These are phyloP conservation scores for Cetoscarus ocellatus DNA, from an alignment of 2,797 vertebrate species.

Conservation along the genomic window DNA sequence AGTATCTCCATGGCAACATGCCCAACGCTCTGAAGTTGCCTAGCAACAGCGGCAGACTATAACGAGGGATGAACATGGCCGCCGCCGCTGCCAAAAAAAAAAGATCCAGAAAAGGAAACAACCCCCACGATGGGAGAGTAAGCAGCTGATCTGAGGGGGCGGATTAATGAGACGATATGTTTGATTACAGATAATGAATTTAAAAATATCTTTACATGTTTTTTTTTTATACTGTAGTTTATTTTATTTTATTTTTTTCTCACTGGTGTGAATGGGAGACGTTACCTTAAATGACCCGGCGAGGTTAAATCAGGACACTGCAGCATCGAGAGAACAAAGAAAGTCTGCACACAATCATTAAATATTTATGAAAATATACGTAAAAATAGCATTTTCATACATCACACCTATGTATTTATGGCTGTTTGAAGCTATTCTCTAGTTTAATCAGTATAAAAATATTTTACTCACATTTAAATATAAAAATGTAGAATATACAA, in stretches of 20 bases:
- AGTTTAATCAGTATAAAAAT: too few relatives aligned
- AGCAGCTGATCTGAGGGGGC: not conserved
- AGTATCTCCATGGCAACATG: constrained; percentile 62
- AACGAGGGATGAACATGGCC: constrained; percentile 15
- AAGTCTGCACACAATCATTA: not conserved
- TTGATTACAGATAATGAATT: not conserved
- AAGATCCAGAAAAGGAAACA: not conserved
- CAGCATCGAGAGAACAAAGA: not conserved
- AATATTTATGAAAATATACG: not conserved
- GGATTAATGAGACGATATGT: not conserved
- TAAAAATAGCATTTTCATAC: not conserved
- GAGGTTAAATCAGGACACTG: not conserved
- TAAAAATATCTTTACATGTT: too few relatives aligned
- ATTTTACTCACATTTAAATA: too few relatives aligned
- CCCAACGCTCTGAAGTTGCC: constrained; percentile 40
- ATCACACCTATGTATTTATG: not conserved
- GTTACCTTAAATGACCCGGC: not conserved
- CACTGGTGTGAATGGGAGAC: not conserved
- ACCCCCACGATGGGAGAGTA: not conserved
- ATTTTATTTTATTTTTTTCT: not conserved
- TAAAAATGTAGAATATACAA: too few relatives aligned
- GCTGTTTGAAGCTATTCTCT: too few relatives aligned
- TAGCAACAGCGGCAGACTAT: constrained; percentile 55
- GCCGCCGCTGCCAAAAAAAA: not conserved
- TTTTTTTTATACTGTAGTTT: too few relatives aligned